Conservation (phyloP, 2,888 invertebrate species). For the Tinea semifulvella region DNA sequence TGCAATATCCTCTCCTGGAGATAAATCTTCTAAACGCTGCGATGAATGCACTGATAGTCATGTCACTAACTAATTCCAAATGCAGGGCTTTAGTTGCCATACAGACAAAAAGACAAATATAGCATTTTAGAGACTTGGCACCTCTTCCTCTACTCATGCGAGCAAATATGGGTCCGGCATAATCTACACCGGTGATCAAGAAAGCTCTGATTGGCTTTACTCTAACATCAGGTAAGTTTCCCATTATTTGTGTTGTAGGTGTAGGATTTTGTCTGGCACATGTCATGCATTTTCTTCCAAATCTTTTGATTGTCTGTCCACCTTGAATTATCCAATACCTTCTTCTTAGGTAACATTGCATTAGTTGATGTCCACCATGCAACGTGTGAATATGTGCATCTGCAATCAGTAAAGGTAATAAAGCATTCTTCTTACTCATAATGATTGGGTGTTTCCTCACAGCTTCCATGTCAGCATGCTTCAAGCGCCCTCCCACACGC, state of each 20-base stretch:
- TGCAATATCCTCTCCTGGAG: conserved; percentile 18
- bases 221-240: conserved; percentile 11
- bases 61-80: conserved; percentile 25
- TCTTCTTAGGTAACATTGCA: conserved; percentile 20
- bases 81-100: conserved; percentile 25
- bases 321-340: conserved; percentile 22
- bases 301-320: too few relatives aligned
- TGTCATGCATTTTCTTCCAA: conserved; percentile 10
- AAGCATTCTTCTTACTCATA: too few relatives aligned
- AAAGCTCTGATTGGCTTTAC: conserved; percentile 13
- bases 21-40: conserved; percentile 23
- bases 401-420: too few relatives aligned
- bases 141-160: conserved; percentile 16
- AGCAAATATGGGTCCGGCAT: conserved; percentile 15
- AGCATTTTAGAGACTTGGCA: conserved; percentile 10
- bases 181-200: conserved; percentile 15
- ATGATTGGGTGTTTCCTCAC: too few relatives aligned
- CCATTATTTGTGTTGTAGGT: conserved; percentile 12
- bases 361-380: conserved; percentile 24
- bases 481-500: too few relatives aligned
- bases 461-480: too few relatives aligned
- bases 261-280: conserved; percentile 5
- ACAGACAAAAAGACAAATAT: conserved; percentile 21
- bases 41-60: conserved; percentile 24
- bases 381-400: too few relatives aligned